Evolutionary conservation across 2,797 vertebrate genomes (phyloP).

Genomic region (Gephyroberyx darwinii): DNA sequence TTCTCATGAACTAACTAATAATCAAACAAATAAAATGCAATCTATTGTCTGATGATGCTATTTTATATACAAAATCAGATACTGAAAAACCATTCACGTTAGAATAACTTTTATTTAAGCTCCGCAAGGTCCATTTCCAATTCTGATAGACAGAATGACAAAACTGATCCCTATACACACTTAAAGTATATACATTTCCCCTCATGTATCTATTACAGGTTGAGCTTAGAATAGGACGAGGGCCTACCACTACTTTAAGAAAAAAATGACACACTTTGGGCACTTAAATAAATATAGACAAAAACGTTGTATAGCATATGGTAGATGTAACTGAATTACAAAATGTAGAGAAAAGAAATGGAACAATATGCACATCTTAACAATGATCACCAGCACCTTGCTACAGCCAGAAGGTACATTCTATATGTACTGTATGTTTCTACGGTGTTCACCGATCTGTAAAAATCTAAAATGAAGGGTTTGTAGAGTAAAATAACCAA

Average conservation of each 20-base stretch:
- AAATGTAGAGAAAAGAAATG: slow-evolving; percentile 2
- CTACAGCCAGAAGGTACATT: slow-evolving; percentile 50
- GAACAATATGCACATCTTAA: slow-evolving; percentile 5
- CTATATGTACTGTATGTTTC: slow-evolving; percentile 56
- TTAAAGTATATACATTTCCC: slow-evolving; percentile 54
- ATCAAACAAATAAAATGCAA: background rate
- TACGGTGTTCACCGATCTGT: slow-evolving; percentile 34
- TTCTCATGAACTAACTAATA: too few species aligned
- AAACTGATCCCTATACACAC: slow-evolving; percentile 39
- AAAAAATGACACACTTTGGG: slow-evolving; percentile 56
- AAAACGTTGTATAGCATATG: slow-evolving; percentile 37
- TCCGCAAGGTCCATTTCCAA: slow-evolving; percentile 21
- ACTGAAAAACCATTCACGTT: background rate
- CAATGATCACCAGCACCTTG: slow-evolving; percentile 14
- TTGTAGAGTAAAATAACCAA: background rate
- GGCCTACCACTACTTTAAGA: slow-evolving; percentile 18
- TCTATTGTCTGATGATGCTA: background rate
- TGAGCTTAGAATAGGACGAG: slow-evolving; percentile 16
- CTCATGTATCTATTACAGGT: slow-evolving; percentile 32
- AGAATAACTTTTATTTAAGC: slow-evolving; percentile 10
- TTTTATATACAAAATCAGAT: background rate
- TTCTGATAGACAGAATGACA: slow-evolving; percentile 5
- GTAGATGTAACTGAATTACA: slow-evolving; percentile 33
- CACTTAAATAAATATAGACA: slow-evolving; percentile 79
- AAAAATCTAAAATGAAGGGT: slow-evolving; percentile 17